Conservation (phyloP, 2,113 vertebrate species). For the Suricata suricatta region DNA sequence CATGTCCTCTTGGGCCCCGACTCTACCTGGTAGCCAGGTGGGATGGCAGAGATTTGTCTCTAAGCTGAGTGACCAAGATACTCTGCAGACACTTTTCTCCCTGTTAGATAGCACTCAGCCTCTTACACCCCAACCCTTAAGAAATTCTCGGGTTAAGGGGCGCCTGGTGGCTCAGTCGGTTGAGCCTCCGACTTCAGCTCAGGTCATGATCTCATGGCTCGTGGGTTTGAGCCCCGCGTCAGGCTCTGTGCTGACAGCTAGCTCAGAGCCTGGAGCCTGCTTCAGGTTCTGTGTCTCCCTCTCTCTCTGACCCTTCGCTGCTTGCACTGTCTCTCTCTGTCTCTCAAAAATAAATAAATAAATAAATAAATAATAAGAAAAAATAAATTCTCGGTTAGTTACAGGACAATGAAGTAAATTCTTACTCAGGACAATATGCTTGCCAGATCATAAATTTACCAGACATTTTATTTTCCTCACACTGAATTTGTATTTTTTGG, state of each 20-base stretch:
- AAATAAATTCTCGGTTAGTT: neutral
- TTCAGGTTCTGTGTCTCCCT: too few relatives aligned
- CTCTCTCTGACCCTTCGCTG: too few relatives aligned
- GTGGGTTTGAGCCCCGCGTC: too few relatives aligned
- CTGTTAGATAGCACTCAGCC: neutral
- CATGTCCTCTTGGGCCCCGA: neutral
- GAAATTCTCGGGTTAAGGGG: neutral
- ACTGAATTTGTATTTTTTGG: neutral
- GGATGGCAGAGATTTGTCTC: neutral
- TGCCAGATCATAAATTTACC: neutral
- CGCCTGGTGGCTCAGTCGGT: too few relatives aligned
- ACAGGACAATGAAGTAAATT: neutral
- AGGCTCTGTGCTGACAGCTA: too few relatives aligned
- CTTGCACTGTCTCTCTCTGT: too few relatives aligned
- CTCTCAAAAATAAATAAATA: too few relatives aligned
- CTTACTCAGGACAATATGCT: neutral
- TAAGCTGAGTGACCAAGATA: neutral
- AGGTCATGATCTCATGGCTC: too few relatives aligned
- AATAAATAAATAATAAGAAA: too few relatives aligned
- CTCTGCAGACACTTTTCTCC: neutral
- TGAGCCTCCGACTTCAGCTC: too few relatives aligned
- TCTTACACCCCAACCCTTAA: neutral
- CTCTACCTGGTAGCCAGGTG: neutral
- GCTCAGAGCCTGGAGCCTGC: too few relatives aligned
- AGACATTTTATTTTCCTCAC: neutral